Base-by-base conservation (phyloP, 1,140 invertebrate species). In the Ylistrum balloti region DNA sequence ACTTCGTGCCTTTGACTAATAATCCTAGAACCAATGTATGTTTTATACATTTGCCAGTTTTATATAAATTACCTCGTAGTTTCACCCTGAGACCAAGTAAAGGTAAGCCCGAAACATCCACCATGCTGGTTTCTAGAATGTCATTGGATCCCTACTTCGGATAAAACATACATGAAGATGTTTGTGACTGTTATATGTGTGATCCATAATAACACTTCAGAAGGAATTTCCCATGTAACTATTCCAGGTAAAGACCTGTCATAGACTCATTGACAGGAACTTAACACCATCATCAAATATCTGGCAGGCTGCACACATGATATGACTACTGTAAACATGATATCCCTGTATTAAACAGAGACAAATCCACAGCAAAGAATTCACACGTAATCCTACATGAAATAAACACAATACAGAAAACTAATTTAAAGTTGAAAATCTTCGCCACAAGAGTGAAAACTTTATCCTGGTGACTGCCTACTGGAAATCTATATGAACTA, bases 401-500 rank as follows among this genome's bases (percentile, higher is more conserved):
- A 38, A 38, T 38, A 38, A 38, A 38, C 35, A 38, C 35, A 38
- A 13, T 38, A 38, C 35, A 17, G n/a, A 74, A 74, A 74, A n/a
- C n/a, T 28, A 74, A 74, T 74, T 74, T 74, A 74, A 74, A 74
- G 56, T 74, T 74, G 22, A 74, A 74, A 74, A 74, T 74, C 56
- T 28, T 74, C 2, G 22, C n/a, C 56, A 45, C 56, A 28, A 74
- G 56, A 28, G 56, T 74, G 2, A 11, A 17, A 28, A 28, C 28
- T 74, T 74, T 28, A 28, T 74, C 22, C 22, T n/a, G 56, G 22
- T 74, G 56, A 74, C 22, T 74, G n/a, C n/a, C 56, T 17, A 45
- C 41, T 1, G 41, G 41, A 45, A 17, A 15, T 38, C 35, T 13
- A 38, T 38, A 38, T 28, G 56, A n/a, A 11, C n/a, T 28, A 74